phyloP scores from a whole-genome alignment of 2,888 invertebrate species.

The Leucoma salicis region DNA sequence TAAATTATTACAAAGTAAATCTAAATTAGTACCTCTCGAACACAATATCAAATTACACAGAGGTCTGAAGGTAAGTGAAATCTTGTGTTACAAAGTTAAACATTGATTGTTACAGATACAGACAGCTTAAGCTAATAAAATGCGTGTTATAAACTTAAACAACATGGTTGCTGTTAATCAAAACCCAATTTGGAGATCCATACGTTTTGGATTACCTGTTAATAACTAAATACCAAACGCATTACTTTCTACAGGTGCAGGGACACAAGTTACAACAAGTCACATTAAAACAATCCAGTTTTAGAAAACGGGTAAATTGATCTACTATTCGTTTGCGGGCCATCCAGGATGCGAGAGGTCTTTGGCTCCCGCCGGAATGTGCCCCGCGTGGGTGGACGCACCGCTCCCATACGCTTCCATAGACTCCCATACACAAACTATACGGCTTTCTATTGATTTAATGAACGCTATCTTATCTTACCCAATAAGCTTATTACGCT shows the following conservation, averaged over 20 bases:
- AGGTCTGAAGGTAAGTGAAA: no score
- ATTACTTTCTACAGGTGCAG: slow-evolving; percentile 26
- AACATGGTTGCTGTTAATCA: not conserved
- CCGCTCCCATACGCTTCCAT: slow-evolving; percentile 38
- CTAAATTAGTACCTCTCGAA: no score
- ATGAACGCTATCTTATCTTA: slow-evolving; percentile 76
- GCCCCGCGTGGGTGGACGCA: slow-evolving; percentile 61
- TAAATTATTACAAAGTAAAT: no score
- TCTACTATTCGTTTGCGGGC: slow-evolving; percentile 55
- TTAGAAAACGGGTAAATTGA: slow-evolving; percentile 42
- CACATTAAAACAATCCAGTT: slow-evolving; percentile 42
- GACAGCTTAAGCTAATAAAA: no score
- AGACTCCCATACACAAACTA: slow-evolving; percentile 57
- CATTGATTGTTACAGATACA: no score
- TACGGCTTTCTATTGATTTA: slow-evolving; percentile 78
- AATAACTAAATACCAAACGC: slow-evolving; percentile 16
- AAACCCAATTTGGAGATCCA: not conserved
- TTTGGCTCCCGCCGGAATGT: slow-evolving; percentile 78
- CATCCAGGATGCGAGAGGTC: slow-evolving; percentile 77
- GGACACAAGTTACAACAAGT: slow-evolving; percentile 20
- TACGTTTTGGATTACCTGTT: slow-evolving; percentile 4
- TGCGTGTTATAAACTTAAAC: no score
- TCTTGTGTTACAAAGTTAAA: no score
- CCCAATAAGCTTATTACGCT: slow-evolving; percentile 67
- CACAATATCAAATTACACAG: no score